Evolutionary conservation across 2,113 vertebrate genomes (phyloP), one percentile per base, ranked within the genome.

Genomic region (Eolophus roseicapilla): DNA sequence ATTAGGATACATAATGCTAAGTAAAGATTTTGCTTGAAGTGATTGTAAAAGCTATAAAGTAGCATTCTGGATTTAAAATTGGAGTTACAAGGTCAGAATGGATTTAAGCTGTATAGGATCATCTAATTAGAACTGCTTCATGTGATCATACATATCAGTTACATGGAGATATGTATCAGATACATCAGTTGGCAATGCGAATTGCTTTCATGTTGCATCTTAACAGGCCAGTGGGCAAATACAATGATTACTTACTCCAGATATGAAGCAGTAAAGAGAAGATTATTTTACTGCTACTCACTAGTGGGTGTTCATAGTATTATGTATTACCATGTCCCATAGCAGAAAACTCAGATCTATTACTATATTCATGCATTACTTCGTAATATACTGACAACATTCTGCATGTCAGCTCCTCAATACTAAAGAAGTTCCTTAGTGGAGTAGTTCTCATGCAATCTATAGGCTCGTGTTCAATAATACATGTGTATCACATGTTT

Each of bases 401-500:
- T 28, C 55, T 59, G 41, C 57, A 8, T 14, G 9, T 10, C 55
- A 60, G 33, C 70, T 91, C 46, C 47, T 87, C 28, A 4, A 17
- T 68, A 0, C 27, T 71, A 2, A 47, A n/a, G 23, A 11, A 15
- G 55, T 43, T 57, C 31, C n/a, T 59, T 21, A 41, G 20, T 46
- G 35, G 31, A 69, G 53, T 3, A 35, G 47, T 10, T 53, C 15
- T 57, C 37, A 5, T 3, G 3, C 33, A 44, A 1, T 35, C n/a
- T 23, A 0, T 18, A n/a, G 52, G 35, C 37, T 50, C 1, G 0
- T 19, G 18, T 17, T 68, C 33, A 76, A 0, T 49, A 7, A 3
- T 5, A 7, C 41, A 5, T 7, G 13, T 23, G 7, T 39, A 19
- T 33, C 41, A 33, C 14, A 17, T 24, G 4, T 33, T 81, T 37